Evolutionary conservation across 2,113 vertebrate genomes (phyloP).

Genomic region (Todiramphus chloris): DNA sequence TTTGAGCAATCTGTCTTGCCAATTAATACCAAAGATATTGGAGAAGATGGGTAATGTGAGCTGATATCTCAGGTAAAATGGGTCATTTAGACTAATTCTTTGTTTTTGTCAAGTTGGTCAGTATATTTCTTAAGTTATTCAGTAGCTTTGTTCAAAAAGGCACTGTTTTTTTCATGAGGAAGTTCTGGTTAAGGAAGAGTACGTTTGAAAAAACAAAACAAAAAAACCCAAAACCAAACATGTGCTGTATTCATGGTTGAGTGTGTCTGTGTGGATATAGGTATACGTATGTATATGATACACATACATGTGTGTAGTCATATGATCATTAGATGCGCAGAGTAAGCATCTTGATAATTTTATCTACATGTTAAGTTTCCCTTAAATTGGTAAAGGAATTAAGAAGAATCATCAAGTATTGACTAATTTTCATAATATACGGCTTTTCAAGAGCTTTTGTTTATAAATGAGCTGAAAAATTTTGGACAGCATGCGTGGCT

Average conservation of each 20-base stretch:
- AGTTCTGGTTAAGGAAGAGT: not conserved
- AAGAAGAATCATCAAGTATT: not conserved
- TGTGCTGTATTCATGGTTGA: not conserved
- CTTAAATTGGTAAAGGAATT: not conserved
- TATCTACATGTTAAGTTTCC: not conserved
- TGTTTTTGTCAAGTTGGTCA: not conserved
- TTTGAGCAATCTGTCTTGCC: not conserved
- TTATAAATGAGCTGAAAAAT: not conserved
- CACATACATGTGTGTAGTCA: not conserved
- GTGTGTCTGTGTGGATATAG: not conserved
- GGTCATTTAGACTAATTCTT: not conserved
- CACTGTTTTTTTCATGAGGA: not conserved
- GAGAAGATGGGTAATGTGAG: not conserved
- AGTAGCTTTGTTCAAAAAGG: not conserved
- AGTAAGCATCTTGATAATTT: not conserved
- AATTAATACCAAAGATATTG: not conserved
- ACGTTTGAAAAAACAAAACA: not conserved
- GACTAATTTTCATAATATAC: not conserved
- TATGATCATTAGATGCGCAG: accelerated
- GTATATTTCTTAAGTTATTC: not conserved
- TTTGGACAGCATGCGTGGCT: not conserved
- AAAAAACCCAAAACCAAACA: too few species aligned
- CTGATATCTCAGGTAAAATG: not conserved
- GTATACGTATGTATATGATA: not conserved
- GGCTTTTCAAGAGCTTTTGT: not conserved